Base-by-base conservation (phyloP, 2,797 vertebrate genomes). In the Oryzias dopingdopingensis region DNA sequence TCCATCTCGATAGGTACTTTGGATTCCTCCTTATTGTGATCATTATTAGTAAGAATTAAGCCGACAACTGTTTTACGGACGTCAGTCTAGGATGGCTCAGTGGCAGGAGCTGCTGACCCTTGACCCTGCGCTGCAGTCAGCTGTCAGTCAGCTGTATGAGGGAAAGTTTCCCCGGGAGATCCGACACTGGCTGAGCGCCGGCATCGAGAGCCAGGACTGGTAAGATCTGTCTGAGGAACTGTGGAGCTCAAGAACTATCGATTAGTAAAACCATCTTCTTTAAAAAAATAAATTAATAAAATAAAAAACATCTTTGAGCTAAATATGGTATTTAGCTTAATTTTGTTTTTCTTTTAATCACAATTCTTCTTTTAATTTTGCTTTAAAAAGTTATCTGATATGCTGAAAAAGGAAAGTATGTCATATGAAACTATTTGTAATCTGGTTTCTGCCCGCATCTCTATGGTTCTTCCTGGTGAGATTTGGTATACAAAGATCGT, bases 131-230 rank as follows among this genome's bases (percentile, higher is more conserved):
- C 51, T 72, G 1, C 87, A 87, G 74, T 52, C 6, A 3, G 17
- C 0, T 0, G 76, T 86, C 15, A 59, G 37, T 0, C 61, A 55
- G 5, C 13, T 88, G 20, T 88, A 89, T 0, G 59, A 71, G 2
- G 3, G n/a, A 0, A 54, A 23, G 0, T 64, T 88, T 47, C 72
- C 69, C 42, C 23, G 20, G 44, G 72, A 83, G 12, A 70, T 86
- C 51, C 84, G 87, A 1, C 76, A 78, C 26, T 26, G 3, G 4
- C 56, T 84, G 52, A 41, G 68, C 17, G 0, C 0, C 46, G 52
- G 22, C 56, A 86, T 88, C 0, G 87, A 89, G 81, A 65, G 42
- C 43, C 83, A 70, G 46, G 67, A 86, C 83, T 89, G 87, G 87
- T 88, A 40, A 63, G 74, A 22, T 47, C 22, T 10, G 32, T 47